Conservation (phyloP, 1,140 invertebrate species). For the Drosophila bocqueti region DNA sequence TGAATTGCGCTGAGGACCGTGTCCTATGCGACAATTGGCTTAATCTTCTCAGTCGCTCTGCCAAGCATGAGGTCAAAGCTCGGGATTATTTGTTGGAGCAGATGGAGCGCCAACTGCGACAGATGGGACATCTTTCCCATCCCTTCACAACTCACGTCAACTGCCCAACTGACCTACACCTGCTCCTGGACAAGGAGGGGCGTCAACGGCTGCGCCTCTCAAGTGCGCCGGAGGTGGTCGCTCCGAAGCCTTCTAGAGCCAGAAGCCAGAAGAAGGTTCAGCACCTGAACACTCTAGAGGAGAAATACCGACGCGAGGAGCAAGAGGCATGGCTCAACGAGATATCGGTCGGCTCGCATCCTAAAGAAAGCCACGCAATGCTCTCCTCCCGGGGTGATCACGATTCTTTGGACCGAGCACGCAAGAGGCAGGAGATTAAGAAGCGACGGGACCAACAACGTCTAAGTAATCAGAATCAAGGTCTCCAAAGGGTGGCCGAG, state of each 20-base stretch:
- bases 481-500: neutral
- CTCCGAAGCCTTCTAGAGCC: neutral
- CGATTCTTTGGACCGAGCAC: neutral
- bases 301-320: constrained; percentile 12
- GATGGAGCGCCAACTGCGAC: constrained; percentile 13
- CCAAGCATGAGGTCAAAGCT: constrained; percentile 5
- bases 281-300: constrained; percentile 6
- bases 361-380: no score
- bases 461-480: neutral
- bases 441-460: neutral
- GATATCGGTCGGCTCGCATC: no score
- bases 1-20: neutral
- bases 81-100: constrained; percentile 7
- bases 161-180: neutral
- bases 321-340: constrained; percentile 1
- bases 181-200: constrained; percentile 12
- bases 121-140: constrained; percentile 1
- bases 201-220: neutral
- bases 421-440: neutral
- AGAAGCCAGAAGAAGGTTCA: neutral
- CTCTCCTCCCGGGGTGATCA: neutral
- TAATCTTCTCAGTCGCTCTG: neutral
- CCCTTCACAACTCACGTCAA: constrained; percentile 9
- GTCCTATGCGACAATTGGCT: constrained; percentile 8
- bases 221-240: neutral